Evolutionary conservation across 2,113 vertebrate genomes (phyloP).

Genomic region (Morone saxatilis): DNA sequence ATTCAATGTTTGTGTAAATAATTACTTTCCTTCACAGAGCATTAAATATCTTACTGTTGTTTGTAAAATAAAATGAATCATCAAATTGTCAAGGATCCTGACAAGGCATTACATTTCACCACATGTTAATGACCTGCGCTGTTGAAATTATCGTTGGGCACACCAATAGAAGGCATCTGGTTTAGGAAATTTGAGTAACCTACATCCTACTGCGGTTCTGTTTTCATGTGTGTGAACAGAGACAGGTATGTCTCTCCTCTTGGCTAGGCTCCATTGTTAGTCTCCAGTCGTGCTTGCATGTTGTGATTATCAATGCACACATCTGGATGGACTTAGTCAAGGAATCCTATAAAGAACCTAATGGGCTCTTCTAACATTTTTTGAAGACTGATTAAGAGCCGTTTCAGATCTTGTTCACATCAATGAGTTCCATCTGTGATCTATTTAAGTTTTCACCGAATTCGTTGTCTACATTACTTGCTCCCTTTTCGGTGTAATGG

Average conservation of each 20-base stretch:
- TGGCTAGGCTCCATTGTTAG: constrained; percentile 48
- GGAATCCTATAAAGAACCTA: constrained; percentile 84
- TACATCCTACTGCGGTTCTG: constrained; percentile 9
- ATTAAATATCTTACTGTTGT: neutral
- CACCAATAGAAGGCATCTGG: constrained; percentile 21
- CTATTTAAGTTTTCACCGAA: constrained; percentile 71
- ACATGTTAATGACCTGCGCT: neutral
- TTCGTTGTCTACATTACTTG: constrained; percentile 53
- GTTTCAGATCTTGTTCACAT: constrained; percentile 79
- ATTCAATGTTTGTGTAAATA: neutral
- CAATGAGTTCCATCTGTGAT: constrained; percentile 80
- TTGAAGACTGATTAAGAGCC: constrained; percentile 80
- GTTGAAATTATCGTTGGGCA: neutral
- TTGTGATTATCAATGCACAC: constrained; percentile 81
- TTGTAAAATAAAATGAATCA: neutral
- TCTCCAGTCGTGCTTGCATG: constrained; percentile 60
- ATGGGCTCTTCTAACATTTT: constrained; percentile 81
- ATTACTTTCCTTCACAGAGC: neutral
- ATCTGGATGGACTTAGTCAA: constrained; percentile 83
- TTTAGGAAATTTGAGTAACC: constrained; percentile 13
- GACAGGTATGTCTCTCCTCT: constrained; percentile 50
- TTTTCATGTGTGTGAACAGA: constrained; percentile 51
- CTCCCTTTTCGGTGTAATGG: constrained; percentile 36
- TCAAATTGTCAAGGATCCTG: neutral
- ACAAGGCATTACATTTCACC: neutral